phyloP scores from a whole-genome alignment of 2,888 invertebrate species.

The Abrostola tripartita region DNA sequence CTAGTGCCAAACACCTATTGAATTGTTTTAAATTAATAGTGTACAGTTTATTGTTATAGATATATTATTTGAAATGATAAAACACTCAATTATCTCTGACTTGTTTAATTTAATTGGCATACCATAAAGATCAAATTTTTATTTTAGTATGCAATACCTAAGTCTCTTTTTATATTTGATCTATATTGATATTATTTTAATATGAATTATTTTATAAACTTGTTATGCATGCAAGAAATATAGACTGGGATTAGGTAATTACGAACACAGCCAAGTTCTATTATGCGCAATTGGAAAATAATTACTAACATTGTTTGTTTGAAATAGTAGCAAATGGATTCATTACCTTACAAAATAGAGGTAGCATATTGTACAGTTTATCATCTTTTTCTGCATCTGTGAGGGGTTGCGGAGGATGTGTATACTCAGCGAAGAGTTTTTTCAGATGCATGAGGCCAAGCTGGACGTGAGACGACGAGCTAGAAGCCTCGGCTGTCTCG shows the following conservation, averaged over 20 bases:
- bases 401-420: slow-evolving; percentile 94
- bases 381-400: slow-evolving; percentile 95
- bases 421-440: slow-evolving; percentile 98
- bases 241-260: too few species aligned
- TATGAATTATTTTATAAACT: too few species aligned
- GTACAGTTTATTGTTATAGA: not conserved
- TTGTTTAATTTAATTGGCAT: too few species aligned
- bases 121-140: too few species aligned
- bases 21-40: slow-evolving; percentile 7
- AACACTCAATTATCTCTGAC: too few species aligned
- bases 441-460: slow-evolving; percentile 98
- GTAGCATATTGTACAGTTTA: slow-evolving; percentile 98
- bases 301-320: not conserved
- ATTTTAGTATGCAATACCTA: too few species aligned
- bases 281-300: not conserved
- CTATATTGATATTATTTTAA: too few species aligned
- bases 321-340: slow-evolving; percentile 18
- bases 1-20: slow-evolving; percentile 96
- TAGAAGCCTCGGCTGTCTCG: slow-evolving; percentile 89
- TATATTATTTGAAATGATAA: not conserved
- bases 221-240: too few species aligned
- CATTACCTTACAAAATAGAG: slow-evolving; percentile 97
- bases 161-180: too few species aligned
- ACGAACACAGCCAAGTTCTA: too few species aligned
- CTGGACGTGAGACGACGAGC: slow-evolving; percentile 93